Conservation (phyloP, 2,888 invertebrate species). For the Meiosimyza decipiens region DNA sequence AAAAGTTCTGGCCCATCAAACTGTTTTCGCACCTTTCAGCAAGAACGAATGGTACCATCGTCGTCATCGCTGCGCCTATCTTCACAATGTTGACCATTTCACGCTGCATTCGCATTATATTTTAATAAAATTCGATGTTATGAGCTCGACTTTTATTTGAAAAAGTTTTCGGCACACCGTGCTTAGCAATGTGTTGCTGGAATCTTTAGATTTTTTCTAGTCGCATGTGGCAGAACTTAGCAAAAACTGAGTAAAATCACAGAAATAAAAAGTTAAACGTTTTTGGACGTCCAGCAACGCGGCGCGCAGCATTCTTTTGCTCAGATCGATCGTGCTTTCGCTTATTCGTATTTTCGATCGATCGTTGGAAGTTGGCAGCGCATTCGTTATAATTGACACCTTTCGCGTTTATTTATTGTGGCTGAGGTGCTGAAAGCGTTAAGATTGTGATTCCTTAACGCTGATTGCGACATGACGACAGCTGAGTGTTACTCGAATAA, state of each 20-base stretch:
- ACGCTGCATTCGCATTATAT: too few relatives aligned
- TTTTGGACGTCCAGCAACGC: not conserved
- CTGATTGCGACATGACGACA: slow-evolving; percentile 28
- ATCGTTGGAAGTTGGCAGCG: slow-evolving; percentile 49
- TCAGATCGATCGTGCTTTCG: not conserved
- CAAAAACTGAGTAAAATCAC: too few relatives aligned
- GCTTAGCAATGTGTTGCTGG: too few relatives aligned
- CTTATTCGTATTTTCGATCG: slow-evolving; percentile 39
- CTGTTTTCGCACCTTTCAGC: slow-evolving; percentile 27
- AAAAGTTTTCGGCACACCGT: too few relatives aligned
- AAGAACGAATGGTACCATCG: not conserved
- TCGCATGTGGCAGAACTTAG: too few relatives aligned
- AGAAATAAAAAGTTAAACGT: too few relatives aligned
- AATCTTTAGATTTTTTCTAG: slow-evolving; percentile 10
- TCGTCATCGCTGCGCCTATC: too few relatives aligned
- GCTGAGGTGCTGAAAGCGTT: slow-evolving; percentile 1
- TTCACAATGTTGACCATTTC: too few relatives aligned
- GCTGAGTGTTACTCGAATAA: not conserved
- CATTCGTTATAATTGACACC: slow-evolving; percentile 50
- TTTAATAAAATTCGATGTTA: too few relatives aligned
- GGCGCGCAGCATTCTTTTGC: not conserved
- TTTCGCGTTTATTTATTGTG: slow-evolving; percentile 36
- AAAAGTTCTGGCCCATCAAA: not conserved
- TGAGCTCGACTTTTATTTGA: too few relatives aligned
- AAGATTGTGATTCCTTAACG: slow-evolving; percentile 9